Base-by-base conservation (phyloP, 2,113 vertebrate species). In the Tretioscincus oriximinensis region DNA sequence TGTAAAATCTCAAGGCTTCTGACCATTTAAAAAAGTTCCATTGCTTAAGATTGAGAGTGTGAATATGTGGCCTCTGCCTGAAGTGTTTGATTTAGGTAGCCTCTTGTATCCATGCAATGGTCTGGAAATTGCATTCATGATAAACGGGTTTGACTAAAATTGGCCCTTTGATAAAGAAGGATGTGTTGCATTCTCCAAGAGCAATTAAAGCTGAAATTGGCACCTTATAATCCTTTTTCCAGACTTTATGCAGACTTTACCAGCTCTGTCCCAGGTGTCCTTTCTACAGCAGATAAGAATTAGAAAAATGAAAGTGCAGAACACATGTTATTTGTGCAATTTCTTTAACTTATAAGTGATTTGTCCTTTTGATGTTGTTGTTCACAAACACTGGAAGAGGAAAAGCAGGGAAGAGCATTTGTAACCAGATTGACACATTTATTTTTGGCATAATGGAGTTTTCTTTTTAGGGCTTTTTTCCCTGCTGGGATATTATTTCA, bases 401-500 rank as follows among this genome's bases (percentile, higher is more conserved):
- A 60, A 7, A 1, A 45, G 73, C 54, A 58, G 22, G 26, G 6
- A 31, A 79, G 16, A 47, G n/a, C 28, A 61, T 60, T 73, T 71
- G 9, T 70, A 64, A 81, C 12, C 81, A 47, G 3, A 84, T 81
- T 66, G 83, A 81, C 41, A 73, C 54, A 0, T 82, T 29, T 1
- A 10, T 81, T 75, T 80, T 84, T 80, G 29, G 63, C 16, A 51
- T 66, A 78, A 49, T 72, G 29, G 29, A 78, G 7, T 77, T 84
- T 86, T 87, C 70, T 26, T 18, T 58, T 58, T 58, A 18, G 5
- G 4, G 12, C 4, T 58, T 58, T 58, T 58, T 58, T 16, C 16
- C 54, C 24, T 58, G 51, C 85, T 83, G 29, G 71, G 83, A 70
- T 81, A 87, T 79, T 49, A 88, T 88, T 10, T 58, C 73, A 54